Evolutionary conservation across 1,140 invertebrate species (phyloP).

Genomic region (Papilio aristodemus): DNA sequence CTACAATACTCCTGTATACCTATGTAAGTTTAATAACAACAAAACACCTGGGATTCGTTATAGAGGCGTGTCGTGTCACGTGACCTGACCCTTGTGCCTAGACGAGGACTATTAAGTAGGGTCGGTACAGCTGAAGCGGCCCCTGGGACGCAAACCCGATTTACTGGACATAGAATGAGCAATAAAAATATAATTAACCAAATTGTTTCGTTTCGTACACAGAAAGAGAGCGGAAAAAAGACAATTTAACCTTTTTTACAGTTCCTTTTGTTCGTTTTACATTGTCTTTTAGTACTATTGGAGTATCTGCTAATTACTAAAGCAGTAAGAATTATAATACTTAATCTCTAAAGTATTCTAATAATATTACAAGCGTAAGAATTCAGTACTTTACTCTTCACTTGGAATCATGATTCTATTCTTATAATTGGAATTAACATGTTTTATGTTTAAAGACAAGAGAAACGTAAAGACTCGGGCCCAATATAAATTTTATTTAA

Average conservation of each 20-base stretch:
- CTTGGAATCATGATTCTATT: no score
- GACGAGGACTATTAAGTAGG: conserved; percentile 63
- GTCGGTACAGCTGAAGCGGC: conserved; percentile 61
- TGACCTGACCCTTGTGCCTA: conserved; percentile 48
- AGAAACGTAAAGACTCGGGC: no score
- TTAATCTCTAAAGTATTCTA: conserved; percentile 25
- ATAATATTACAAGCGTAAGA: conserved; percentile 10
- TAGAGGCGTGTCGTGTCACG: conserved; percentile 43
- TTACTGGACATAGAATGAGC: conserved; percentile 65
- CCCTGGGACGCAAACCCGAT: conserved; percentile 58
- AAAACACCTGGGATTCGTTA: conserved; percentile 48
- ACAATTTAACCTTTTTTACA: conserved; percentile 29
- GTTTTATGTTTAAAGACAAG: no score
- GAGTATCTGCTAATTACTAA: conserved; percentile 24
- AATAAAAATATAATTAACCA: conserved; percentile 70
- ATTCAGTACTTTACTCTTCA: no score
- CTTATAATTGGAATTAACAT: no score
- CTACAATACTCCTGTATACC: neutral
- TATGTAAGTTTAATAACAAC: conserved; percentile 41
- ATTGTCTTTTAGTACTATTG: conserved; percentile 16
- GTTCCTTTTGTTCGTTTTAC: conserved; percentile 24
- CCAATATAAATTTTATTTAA: no score
- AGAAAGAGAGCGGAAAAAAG: conserved; percentile 30
- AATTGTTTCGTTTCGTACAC: conserved; percentile 49
- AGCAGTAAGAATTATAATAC: neutral